Conservation (phyloP, 2,888 invertebrate species). For the Pardosa pseudoannulata region DNA sequence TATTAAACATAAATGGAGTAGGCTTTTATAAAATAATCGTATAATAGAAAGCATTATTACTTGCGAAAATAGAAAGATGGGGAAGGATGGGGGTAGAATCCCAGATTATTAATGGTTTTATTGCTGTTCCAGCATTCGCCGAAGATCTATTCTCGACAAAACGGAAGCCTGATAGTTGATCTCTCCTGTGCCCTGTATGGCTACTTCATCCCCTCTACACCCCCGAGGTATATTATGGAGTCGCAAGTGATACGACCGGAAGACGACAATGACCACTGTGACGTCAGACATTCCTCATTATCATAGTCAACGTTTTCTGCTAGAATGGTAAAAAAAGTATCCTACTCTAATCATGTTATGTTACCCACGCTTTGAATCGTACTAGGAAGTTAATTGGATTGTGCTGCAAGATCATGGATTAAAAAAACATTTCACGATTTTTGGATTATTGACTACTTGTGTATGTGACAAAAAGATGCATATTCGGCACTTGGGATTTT, state of each 20-base stretch:
- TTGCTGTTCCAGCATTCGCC: conserved; percentile 43
- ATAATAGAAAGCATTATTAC: too few relatives aligned
- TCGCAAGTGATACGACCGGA: background rate
- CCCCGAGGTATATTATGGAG: background rate
- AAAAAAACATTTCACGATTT: conserved; percentile 15
- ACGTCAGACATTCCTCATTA: conserved; percentile 63
- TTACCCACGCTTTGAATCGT: conserved; percentile 38
- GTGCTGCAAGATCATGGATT: conserved; percentile 20
- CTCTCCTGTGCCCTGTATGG: conserved; percentile 22
- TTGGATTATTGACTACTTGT: conserved; percentile 37
- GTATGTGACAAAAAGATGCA: too few relatives aligned
- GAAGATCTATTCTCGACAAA: background rate
- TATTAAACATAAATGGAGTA: too few relatives aligned
- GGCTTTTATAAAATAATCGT: too few relatives aligned
- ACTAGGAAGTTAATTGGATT: conserved; percentile 44
- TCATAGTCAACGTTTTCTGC: conserved; percentile 20
- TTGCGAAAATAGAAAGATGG: too few relatives aligned
- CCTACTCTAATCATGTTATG: conserved; percentile 27
- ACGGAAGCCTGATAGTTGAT: background rate
- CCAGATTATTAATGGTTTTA: conserved; percentile 41
- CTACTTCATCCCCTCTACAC: background rate
- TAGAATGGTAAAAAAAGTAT: conserved; percentile 18
- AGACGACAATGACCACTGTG: conserved; percentile 62
- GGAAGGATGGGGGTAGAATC: background rate
- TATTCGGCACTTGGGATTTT: too few relatives aligned